Conservation (phyloP, 2,797 vertebrate species). For the Sebastes oblongus region DNA sequence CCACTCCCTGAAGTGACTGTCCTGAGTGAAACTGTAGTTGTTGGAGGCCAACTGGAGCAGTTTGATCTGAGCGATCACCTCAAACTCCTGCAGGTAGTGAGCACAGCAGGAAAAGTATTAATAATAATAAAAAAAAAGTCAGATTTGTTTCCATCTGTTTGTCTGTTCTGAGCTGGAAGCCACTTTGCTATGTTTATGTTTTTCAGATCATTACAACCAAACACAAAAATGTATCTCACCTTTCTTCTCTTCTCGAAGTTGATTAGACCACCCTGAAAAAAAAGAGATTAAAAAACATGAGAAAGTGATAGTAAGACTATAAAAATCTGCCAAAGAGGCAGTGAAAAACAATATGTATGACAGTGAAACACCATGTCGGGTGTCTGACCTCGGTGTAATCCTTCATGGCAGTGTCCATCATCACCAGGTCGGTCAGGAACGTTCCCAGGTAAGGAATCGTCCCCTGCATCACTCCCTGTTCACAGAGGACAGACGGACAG, state of each 20-base stretch:
- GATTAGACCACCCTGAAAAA: slow-evolving; percentile 78
- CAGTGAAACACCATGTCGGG: not conserved
- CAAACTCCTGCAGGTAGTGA: slow-evolving; percentile 86
- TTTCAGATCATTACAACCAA: not conserved
- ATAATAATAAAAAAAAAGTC: too few relatives aligned
- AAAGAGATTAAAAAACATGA: not conserved
- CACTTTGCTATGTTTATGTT: too few relatives aligned
- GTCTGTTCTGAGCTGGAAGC: too few relatives aligned
- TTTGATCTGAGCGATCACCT: slow-evolving; percentile 96
- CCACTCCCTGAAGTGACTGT: slow-evolving; percentile 88
- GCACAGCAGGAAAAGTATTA: not conserved
- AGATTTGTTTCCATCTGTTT: too few relatives aligned
- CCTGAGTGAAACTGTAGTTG: slow-evolving; percentile 91
- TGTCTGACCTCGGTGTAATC: slow-evolving; percentile 89
- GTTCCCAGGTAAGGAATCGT: slow-evolving; percentile 96
- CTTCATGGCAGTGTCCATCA: slow-evolving; percentile 99
- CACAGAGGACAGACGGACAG: not conserved
- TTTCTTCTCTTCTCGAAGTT: slow-evolving; percentile 85
- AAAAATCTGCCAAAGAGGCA: not conserved
- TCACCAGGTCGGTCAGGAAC: slow-evolving; percentile 96
- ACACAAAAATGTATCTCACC: slow-evolving; percentile 39
- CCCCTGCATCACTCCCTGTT: slow-evolving; percentile 94
- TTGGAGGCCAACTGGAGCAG: slow-evolving; percentile 94
- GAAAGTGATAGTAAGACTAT: not conserved
- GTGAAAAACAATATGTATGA: not conserved